Conservation (phyloP, 2,888 invertebrate genomes). For the Nephrotoma guestfalica region DNA sequence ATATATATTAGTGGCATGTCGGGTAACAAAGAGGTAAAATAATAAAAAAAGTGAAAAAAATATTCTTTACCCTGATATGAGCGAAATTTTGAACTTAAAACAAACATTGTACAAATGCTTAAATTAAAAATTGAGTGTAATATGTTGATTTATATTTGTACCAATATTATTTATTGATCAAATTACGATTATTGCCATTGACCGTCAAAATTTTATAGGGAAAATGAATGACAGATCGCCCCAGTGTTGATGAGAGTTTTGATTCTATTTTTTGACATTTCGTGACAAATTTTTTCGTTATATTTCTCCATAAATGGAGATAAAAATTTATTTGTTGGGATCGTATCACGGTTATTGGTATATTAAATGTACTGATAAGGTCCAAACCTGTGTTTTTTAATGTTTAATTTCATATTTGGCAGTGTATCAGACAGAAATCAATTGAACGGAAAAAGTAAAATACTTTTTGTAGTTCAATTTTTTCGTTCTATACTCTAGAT, state of each 20-base stretch:
- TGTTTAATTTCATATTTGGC: not conserved
- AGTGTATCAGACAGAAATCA: not conserved
- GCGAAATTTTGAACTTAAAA: not conserved
- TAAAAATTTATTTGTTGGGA: not conserved
- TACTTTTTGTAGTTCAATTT: not conserved
- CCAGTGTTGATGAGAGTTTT: not conserved
- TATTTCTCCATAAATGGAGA: not conserved
- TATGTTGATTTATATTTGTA: not conserved
- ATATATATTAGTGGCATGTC: conserved; percentile 85
- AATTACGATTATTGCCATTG: not conserved
- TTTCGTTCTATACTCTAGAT: not conserved
- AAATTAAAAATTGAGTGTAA: not conserved
- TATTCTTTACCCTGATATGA: not conserved
- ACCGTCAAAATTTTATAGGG: not conserved
- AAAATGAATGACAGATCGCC: not conserved
- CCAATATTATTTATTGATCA: not conserved
- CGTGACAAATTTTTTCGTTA: not conserved
- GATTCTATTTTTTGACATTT: not conserved
- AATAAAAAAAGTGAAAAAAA: not conserved
- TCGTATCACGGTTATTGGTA: not conserved
- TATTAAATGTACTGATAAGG: not conserved
- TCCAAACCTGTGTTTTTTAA: not conserved
- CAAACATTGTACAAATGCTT: not conserved
- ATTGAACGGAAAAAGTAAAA: not conserved
- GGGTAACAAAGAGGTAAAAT: conserved; percentile 78